Base-by-base conservation (phyloP, 2,888 invertebrate genomes). In the Heteropelma amictum region DNA sequence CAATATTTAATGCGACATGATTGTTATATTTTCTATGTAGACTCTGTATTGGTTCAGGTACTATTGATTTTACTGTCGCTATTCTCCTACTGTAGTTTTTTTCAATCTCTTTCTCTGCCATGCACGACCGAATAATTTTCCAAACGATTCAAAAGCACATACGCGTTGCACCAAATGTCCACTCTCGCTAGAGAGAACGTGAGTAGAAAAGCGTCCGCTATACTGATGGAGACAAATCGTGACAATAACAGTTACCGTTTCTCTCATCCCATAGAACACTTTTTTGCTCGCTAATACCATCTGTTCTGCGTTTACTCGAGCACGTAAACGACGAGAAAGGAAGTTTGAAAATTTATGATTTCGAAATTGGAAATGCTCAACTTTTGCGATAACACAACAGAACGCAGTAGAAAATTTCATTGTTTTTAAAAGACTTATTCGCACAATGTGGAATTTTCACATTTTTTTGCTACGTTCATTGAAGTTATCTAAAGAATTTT, bases 141-240 rank as follows among this genome's bases (percentile, higher is more conserved):
- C 74, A n/a, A 70, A 65, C 72, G 68, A 81, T 77, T 79, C 74
- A 71, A 17, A 51, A 72, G 75, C 65, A 26, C 12, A 53, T 14
- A 40, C 33, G 28, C 68, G 54, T 56, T 73, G 56, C 56, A 56
- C 42, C 56, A 10, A 63, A 58, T 38, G 26, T 35, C 38, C 56
- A 23, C 33, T 40, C 47, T 58, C 19, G 30, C 71, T n/a, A n/a
- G 68, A 71, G 72, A 74, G 54, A 67, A 65, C 58, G 35, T 60
- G 73, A 65, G 73, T 78, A 76, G 77, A 79, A 81, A 81, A 76
- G 77, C 78, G 80, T 81, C 79, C 23, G 70, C 65, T 74, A 78
- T 81, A n/a, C n/a, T 83, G 83, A 83, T 83, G 82, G 80, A 82
- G 83, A 83, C 80, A 82, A 79, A 83, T 81, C 63, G 78, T 53